These are phyloP conservation scores for Marasmarcha lunaedactyla DNA, from an alignment of 2,888 invertebrate species.

Conservation along the genomic window DNA sequence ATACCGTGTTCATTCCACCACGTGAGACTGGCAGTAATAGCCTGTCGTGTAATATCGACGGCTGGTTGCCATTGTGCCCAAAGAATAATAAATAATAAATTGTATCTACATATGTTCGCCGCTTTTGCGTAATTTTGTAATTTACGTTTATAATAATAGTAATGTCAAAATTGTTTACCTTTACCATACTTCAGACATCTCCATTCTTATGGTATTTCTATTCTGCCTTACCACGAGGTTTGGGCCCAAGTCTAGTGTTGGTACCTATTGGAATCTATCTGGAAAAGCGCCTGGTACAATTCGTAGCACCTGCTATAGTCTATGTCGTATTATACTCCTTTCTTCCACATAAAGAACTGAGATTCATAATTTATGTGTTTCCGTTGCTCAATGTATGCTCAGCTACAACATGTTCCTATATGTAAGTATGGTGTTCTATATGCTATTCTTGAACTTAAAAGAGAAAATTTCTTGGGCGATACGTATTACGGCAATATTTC, in stretches of 20 bases:
- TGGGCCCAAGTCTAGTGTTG: conserved; percentile 84
- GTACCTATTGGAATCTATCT: conserved; percentile 82
- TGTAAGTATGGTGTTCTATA: conserved; percentile 81
- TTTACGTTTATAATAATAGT: too few species aligned
- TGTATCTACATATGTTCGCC: too few species aligned
- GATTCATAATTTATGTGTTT: conserved; percentile 97
- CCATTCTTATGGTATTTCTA: conserved; percentile 99
- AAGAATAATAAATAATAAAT: too few species aligned
- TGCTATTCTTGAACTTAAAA: too few species aligned
- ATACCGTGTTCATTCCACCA: too few species aligned
- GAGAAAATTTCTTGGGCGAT: too few species aligned
- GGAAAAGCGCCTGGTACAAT: conserved; percentile 77
- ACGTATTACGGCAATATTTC: too few species aligned
- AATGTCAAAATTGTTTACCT: too few species aligned
- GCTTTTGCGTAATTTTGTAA: too few species aligned
- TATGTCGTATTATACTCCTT: conserved; percentile 94
- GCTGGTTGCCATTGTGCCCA: too few species aligned
- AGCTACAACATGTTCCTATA: conserved; percentile 86
- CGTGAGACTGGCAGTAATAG: too few species aligned
- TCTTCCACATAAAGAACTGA: conserved; percentile 96
- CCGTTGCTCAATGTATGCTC: conserved; percentile 92
- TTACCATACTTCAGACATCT: conserved; percentile 81
- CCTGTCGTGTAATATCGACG: too few species aligned
- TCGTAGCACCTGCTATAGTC: conserved; percentile 77
- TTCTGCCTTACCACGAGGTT: conserved; percentile 93